Evolutionary conservation across 2,888 invertebrate species (phyloP), one percentile per base, ranked within the genome.

Genomic region (Lasiommata megera): DNA sequence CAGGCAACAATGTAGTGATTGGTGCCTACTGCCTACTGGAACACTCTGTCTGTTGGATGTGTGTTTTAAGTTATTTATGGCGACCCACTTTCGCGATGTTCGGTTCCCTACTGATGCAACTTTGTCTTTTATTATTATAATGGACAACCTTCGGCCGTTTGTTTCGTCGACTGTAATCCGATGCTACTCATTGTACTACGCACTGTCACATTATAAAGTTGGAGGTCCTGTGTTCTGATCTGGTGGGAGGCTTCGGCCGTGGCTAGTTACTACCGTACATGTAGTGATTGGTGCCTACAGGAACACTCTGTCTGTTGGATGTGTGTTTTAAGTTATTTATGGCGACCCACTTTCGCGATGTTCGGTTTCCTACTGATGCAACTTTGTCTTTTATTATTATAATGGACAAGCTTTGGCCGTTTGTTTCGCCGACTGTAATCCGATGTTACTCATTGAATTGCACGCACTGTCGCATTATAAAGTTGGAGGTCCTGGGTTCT

Each of bases 1-100:
- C 48, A 56, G 54, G 51, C 58, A 23, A 54, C 38, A 43, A 44
- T 61, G 58, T 34, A 50, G 57, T 52, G 34, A 50, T 52, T 52
- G 52, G 41, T 41, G 16, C 29, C 52, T 52, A 41, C 52, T 48
- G 23, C 23, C 52, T 52, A 41, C 52, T 48, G 23, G 3, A 34
- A 34, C 23, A 5, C 5, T 23, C 43, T 43, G 29, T 46, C 31
- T 46, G 46, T 31, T 11, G 46, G 29, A 46, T 11, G 6, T 31
- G 28, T 37, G 9, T 14, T 46, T 46, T 46, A 16, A 31, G 46
- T 31, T 46, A 46, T 46, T 46, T 46, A 31, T 46, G 31, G 31
- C 31, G 46, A 31, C 14, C 46, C 46, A 31, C 16, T 31, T 46
- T 29, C 29, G 12, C 12, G 46, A 29, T 31, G 12, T 41, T 11